Base-by-base conservation (phyloP, 1,140 invertebrate species). In the Meloidogyne exigua region DNA sequence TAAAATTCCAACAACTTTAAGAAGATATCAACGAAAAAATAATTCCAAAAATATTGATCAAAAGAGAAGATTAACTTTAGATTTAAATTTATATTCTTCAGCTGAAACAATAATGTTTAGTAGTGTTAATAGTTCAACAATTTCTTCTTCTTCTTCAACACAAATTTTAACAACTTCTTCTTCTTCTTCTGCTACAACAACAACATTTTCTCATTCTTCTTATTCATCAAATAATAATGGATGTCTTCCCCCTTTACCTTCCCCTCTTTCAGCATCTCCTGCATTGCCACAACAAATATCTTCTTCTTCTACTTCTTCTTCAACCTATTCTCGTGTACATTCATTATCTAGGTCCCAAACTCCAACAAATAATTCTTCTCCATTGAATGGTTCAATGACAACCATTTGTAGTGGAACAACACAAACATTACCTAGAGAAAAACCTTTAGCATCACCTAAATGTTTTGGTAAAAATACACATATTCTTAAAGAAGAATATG, bases 401-500 rank as follows among this genome's bases (percentile, higher is more conserved):
- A 57, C 49, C n/a, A 57, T 57, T n/a, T 57, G 18, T 57, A 57
- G 49, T 57, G 18, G 49, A n/a, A 57, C 49, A 57, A 57, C 49
- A 57, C 72, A 64, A 21, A 73, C 72, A 25, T 64, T 73, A 36
- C 72, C 72, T 39, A 62, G 72, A 36, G 72, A 75, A 23, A 64
- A 42, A 76, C 57, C 74, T 21, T 57, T 28, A 11, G 49, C 77
- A n/a, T 70, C 78, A 21, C 77, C 77, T 13, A 79, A 79, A 63
- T 79, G 77, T 64, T 79, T 79, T 67, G 77, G 77, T n/a, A 79
- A 72, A 42, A 79, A 69, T 42, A 79, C 76, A 11, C 78, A 79
- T 79, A 65, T 79, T 39, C 74, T 74, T 10, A 82, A 77, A 76
- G 82, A 83, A 23, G 82, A 83, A 28, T 80, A 85, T 75, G 84